phyloP scores from a whole-genome alignment of 1,140 invertebrate genomes.

The Solenopsis invicta region DNA sequence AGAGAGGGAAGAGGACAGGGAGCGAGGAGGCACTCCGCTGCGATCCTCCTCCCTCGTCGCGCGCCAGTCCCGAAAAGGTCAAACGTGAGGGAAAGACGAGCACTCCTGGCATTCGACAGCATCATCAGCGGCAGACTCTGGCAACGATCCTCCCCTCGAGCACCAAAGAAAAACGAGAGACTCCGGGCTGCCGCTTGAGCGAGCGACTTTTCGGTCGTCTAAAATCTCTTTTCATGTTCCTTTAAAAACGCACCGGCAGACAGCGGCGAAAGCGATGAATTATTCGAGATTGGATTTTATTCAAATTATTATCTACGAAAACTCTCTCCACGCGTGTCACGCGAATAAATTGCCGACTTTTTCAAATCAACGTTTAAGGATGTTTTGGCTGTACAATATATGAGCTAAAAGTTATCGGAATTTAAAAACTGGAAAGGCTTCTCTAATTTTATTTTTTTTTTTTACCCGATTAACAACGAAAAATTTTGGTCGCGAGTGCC shows the following conservation, averaged over 20 bases:
- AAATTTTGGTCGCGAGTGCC: no score
- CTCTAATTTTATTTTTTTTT: no score
- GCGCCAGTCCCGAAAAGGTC: slow-evolving; percentile 62
- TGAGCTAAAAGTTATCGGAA: no score
- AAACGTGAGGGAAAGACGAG: slow-evolving; percentile 70
- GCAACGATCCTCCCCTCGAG: slow-evolving; percentile 30
- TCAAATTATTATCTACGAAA: slow-evolving; percentile 8
- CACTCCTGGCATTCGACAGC: slow-evolving; percentile 60
- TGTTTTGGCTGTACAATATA: no score
- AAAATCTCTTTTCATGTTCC: not conserved
- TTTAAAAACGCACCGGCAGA: not conserved
- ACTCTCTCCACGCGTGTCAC: not conserved
- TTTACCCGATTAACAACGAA: no score
- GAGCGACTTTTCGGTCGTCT: not conserved
- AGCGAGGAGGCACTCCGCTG: not conserved
- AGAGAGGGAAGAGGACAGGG: no score
- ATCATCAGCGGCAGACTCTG: slow-evolving; percentile 55
- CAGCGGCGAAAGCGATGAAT: not conserved
- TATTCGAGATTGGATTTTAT: not conserved
- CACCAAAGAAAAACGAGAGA: not conserved
- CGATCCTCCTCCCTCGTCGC: slow-evolving; percentile 8
- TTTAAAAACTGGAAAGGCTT: no score
- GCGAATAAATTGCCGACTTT: not conserved
- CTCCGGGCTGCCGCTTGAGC: not conserved
- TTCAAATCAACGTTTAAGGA: not conserved